Evolutionary conservation across 1,140 invertebrate genomes (phyloP), one percentile per base, ranked within the genome.

Genomic region (Glomeris maerens): DNA sequence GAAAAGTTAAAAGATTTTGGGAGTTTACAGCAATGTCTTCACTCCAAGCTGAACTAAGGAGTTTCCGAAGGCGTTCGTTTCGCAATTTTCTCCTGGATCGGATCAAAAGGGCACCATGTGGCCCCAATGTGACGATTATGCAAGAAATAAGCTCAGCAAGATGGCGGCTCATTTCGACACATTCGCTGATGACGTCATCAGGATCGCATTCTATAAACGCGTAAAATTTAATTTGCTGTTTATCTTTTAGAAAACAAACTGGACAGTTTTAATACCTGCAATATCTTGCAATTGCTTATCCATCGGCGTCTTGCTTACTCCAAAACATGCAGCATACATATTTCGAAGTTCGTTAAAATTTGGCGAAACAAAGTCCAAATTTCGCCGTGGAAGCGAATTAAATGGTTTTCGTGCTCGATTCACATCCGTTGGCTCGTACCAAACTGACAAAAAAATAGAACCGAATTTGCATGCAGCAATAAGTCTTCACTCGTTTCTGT

Each of bases 361-460:
- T 50, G 49, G 49, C 4, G 49, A 50, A 7, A 50, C 26, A 22
- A 23, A 50, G 7, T 13, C 21, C 10, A 50, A 10, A 17, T 10
- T 20, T 27, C 27, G 3, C 49, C 49, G 50, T 4, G 21, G 13
- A 26, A 3, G 5, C 7, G 49, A 22, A 17, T 20, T 20, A 50
- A 50, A 50, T 45, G 49, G 42, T 27, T 49, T 50, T 5, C 3
- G 7, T 14, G 49, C 49, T 50, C 28, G 21, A 49, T 50, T 45
- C 3, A 50, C 4, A 28, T 50, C 49, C 27, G 49, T 50, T 14
- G 49, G 36, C 46, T 50, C 49, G 25, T 20, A 50, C 41, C 41
- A 50, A 20, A 50, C 49, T 50, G 25, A 3, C 20, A 47, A 41
- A 10, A n/a, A n/a, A n/a, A n/a, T n/a, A n/a, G n/a, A n/a, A n/a